Evolutionary conservation across 2,888 invertebrate genomes (phyloP).

Genomic region (Epirrhoe alternata): DNA sequence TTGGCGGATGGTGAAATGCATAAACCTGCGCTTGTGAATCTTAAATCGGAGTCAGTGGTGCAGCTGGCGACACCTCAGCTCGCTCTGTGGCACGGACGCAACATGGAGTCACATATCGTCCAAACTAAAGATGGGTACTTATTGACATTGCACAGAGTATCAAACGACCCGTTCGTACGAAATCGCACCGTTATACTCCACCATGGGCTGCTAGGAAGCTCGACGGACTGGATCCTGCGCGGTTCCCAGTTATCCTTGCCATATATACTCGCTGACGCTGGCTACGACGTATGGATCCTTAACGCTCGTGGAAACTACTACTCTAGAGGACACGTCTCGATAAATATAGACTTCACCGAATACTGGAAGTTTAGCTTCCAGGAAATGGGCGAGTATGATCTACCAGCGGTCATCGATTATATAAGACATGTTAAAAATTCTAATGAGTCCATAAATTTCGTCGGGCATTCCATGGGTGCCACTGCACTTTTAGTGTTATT

Average conservation of each 20-base stretch:
- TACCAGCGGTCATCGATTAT: slow-evolving; percentile 66
- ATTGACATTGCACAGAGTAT: slow-evolving; percentile 63
- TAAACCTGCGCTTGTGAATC: slow-evolving; percentile 43
- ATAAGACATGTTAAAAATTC: slow-evolving; percentile 56
- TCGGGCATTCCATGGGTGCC: slow-evolving; percentile 75
- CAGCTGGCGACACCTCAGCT: slow-evolving; percentile 63
- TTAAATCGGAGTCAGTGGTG: slow-evolving; percentile 53
- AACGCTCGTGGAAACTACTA: slow-evolving; percentile 77
- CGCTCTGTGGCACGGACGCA: slow-evolving; percentile 60
- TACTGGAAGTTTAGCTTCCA: slow-evolving; percentile 72
- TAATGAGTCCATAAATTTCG: slow-evolving; percentile 58
- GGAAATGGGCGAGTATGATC: slow-evolving; percentile 69
- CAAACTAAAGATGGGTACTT: slow-evolving; percentile 66
- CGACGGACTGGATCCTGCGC: slow-evolving; percentile 73
- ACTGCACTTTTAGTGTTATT: slow-evolving; percentile 66
- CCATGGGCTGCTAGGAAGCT: slow-evolving; percentile 72
- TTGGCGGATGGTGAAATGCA: slow-evolving; percentile 31
- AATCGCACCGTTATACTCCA: slow-evolving; percentile 63
- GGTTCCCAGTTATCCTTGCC: slow-evolving; percentile 68
- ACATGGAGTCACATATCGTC: slow-evolving; percentile 63
- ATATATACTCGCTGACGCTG: slow-evolving; percentile 80
- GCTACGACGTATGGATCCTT: slow-evolving; percentile 86
- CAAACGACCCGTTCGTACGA: slow-evolving; percentile 8
- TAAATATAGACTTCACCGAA: slow-evolving; percentile 48
- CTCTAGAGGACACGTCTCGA: slow-evolving; percentile 60